Percentiles rank a stretch among this genome's conserved stretches.
Conservation (phyloP, 1,140 invertebrate genomes). For the Thalassaphorura encarpata region DNA sequence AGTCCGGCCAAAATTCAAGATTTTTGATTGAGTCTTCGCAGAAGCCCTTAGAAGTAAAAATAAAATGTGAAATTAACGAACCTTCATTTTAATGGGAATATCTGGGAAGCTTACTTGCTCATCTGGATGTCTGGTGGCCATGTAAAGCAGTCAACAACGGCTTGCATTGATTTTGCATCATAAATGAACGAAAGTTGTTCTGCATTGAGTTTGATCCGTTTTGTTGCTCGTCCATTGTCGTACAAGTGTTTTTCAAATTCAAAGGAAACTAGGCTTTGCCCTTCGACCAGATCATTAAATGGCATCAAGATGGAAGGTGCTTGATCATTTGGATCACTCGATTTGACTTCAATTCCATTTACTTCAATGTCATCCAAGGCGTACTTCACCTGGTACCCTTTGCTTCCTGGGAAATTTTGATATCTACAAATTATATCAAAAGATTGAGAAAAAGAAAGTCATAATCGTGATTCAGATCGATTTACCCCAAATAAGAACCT, state of each 20-base stretch:
- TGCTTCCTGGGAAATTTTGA: no score
- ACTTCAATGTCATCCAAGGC: not conserved
- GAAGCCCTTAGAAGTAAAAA: no score
- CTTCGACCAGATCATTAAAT: not conserved
- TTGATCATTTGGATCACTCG: not conserved
- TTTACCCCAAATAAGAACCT: not conserved
- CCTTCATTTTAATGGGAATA: not conserved
- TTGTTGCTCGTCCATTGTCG: not conserved
- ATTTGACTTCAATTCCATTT: not conserved
- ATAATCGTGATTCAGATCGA: not conserved
- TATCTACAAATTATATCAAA: no score
- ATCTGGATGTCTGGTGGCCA: not conserved
- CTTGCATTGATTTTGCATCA: not conserved
- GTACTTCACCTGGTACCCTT: not conserved
- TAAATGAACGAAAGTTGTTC: not conserved
- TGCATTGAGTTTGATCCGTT: not conserved
- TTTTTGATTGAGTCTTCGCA: not conserved
- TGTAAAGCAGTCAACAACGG: not conserved
- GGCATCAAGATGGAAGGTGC: not conserved
- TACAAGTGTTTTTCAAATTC: not conserved
- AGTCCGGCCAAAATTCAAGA: not conserved
- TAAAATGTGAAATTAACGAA: not conserved
- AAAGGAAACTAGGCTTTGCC: not conserved
- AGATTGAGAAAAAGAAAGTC: no score
- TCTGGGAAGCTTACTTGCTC: not conserved